Conservation (phyloP, 1,140 invertebrate species). For the Drosophila insularis region DNA sequence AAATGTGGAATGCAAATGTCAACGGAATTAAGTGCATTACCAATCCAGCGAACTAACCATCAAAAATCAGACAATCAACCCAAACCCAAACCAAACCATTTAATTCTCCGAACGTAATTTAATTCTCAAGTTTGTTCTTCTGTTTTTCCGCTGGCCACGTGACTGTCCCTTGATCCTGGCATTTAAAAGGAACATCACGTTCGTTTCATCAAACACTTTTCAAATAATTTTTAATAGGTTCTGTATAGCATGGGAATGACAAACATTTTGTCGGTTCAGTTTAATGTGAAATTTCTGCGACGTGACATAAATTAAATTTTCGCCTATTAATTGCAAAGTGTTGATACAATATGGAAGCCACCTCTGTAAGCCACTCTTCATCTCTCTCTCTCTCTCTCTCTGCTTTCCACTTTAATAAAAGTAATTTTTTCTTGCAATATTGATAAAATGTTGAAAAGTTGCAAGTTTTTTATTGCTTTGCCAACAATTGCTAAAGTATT, state of each 20-base stretch:
- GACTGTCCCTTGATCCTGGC: constrained; percentile 48
- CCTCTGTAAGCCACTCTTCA: background rate
- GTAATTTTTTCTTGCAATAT: too few species aligned
- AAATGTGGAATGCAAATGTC: background rate
- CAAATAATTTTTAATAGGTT: constrained; percentile 57
- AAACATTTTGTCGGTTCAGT: constrained; percentile 39
- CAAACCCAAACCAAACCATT: background rate
- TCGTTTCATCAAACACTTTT: constrained; percentile 57
- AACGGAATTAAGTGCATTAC: background rate
- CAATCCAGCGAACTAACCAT: background rate
- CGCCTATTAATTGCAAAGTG: constrained; percentile 56
- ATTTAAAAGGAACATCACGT: constrained; percentile 73
- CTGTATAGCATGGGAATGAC: constrained; percentile 46
- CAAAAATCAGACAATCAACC: background rate
- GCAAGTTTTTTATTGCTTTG: background rate
- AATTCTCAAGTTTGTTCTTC: background rate
- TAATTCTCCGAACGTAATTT: constrained; percentile 23
- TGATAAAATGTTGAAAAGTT: background rate
- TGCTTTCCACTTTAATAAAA: too few species aligned
- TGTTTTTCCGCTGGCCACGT: constrained; percentile 35
- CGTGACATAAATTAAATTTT: constrained; percentile 71
- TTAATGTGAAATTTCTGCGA: constrained; percentile 34
- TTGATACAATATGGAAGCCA: constrained; percentile 9
- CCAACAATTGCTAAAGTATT: constrained; percentile 66
- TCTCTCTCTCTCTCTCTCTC: too few species aligned